Evolutionary conservation across 2,888 invertebrate genomes (phyloP).

Genomic region (Embidobia sp.): DNA sequence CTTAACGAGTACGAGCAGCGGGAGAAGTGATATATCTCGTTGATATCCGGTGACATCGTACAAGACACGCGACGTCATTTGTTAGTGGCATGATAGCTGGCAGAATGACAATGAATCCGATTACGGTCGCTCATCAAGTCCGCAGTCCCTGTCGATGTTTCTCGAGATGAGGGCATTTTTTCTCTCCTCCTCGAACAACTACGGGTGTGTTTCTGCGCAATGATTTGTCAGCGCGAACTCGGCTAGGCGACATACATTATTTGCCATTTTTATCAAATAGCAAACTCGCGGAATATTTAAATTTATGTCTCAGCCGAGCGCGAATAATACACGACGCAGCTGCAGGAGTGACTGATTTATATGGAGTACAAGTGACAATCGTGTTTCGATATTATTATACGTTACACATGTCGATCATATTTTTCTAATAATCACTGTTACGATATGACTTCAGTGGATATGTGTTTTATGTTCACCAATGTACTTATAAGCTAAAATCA

Average conservation of each 20-base stretch:
- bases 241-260: constrained; percentile 20
- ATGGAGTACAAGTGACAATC: constrained; percentile 14
- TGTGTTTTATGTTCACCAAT: no score
- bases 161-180: constrained; percentile 45
- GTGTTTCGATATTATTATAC: no score
- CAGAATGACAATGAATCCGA: constrained; percentile 62
- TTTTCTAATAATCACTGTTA: no score
- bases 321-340: constrained; percentile 9
- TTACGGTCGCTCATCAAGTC: constrained; percentile 59
- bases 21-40: constrained; percentile 47
- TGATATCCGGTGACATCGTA: constrained; percentile 58
- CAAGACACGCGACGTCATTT: constrained; percentile 59
- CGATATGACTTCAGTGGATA: no score
- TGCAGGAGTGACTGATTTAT: constrained; percentile 13
- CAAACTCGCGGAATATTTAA: constrained; percentile 26
- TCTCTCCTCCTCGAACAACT: constrained; percentile 2
- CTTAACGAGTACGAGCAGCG: constrained; percentile 41
- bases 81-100: constrained; percentile 53
- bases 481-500: no score
- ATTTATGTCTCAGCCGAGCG: constrained; percentile 12
- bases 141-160: constrained; percentile 44
- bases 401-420: neutral
- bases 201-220: constrained; percentile 35
- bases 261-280: constrained; percentile 31
- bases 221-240: constrained; percentile 47